phyloP scores from a whole-genome alignment of 2,888 invertebrate species.

The Cephus runcator region DNA sequence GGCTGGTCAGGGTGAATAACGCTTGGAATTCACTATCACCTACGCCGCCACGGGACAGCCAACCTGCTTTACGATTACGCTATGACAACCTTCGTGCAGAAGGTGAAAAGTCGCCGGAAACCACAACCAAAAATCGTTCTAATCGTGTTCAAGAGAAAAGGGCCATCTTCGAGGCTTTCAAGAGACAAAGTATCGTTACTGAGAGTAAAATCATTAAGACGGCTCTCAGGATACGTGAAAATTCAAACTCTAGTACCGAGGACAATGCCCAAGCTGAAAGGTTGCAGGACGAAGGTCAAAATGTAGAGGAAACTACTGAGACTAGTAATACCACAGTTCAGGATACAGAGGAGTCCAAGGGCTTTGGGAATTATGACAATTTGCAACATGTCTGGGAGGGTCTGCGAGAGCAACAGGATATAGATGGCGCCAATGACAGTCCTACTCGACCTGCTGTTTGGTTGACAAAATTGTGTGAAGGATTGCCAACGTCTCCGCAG shows the following conservation, averaged over 20 bases:
- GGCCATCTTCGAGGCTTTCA: slow-evolving; percentile 52
- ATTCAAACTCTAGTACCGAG: slow-evolving; percentile 35
- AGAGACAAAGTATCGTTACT: slow-evolving; percentile 51
- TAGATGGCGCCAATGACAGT: slow-evolving; percentile 53
- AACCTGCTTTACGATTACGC: slow-evolving; percentile 43
- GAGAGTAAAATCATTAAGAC: slow-evolving; percentile 57
- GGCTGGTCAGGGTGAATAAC: slow-evolving; percentile 51
- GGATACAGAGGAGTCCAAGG: slow-evolving; percentile 59
- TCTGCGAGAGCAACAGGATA: slow-evolving; percentile 40
- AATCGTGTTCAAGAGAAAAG: slow-evolving; percentile 48
- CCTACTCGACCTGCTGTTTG: slow-evolving; percentile 78
- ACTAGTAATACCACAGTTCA: slow-evolving; percentile 40
- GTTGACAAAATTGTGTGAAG: slow-evolving; percentile 77
- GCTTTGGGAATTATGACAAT: slow-evolving; percentile 73
- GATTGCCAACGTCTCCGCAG: slow-evolving; percentile 74
- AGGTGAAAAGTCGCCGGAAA: slow-evolving; percentile 29
- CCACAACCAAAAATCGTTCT: slow-evolving; percentile 28
- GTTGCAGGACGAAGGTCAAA: slow-evolving; percentile 62
- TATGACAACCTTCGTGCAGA: slow-evolving; percentile 55
- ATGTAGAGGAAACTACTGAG: slow-evolving; percentile 15
- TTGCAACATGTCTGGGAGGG: slow-evolving; percentile 65
- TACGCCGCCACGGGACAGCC: slow-evolving; percentile 36
- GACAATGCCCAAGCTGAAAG: slow-evolving; percentile 47
- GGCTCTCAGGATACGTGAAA: slow-evolving; percentile 53
- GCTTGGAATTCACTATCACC: slow-evolving; percentile 52